phyloP scores from a whole-genome alignment of 2,113 vertebrate genomes.

The Hippolais icterina region DNA sequence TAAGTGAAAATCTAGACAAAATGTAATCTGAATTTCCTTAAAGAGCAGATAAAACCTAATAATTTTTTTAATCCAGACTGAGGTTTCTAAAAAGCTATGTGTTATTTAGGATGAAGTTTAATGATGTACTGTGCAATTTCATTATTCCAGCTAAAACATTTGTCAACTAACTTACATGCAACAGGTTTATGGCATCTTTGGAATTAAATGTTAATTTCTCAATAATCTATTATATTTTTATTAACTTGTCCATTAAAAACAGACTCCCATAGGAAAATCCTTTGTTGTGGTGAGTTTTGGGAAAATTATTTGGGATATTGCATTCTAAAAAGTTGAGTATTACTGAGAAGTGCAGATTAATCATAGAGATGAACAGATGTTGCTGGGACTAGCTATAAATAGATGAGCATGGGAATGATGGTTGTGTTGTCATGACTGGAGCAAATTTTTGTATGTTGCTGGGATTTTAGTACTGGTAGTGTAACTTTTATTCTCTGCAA shows the following conservation, averaged over 20 bases:
- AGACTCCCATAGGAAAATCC: neutral
- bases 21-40: neutral
- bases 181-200: neutral
- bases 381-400: neutral
- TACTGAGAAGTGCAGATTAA: neutral
- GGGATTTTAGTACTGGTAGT: neutral
- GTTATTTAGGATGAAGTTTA: neutral
- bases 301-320: neutral
- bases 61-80: neutral
- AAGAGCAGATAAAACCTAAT: neutral
- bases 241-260: neutral
- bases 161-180: neutral
- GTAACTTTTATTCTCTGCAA: neutral
- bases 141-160: neutral
- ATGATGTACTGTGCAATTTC: neutral
- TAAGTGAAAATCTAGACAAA: neutral
- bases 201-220: neutral
- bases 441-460: neutral
- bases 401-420: neutral
- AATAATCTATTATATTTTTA: neutral
- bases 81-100: neutral
- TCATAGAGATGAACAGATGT: neutral
- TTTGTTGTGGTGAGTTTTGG: neutral
- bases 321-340: neutral
- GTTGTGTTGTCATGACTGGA: neutral